Evolutionary conservation across 2,888 invertebrate species (phyloP), one percentile per base, ranked within the genome.

Genomic region (Aporophyla nigra): DNA sequence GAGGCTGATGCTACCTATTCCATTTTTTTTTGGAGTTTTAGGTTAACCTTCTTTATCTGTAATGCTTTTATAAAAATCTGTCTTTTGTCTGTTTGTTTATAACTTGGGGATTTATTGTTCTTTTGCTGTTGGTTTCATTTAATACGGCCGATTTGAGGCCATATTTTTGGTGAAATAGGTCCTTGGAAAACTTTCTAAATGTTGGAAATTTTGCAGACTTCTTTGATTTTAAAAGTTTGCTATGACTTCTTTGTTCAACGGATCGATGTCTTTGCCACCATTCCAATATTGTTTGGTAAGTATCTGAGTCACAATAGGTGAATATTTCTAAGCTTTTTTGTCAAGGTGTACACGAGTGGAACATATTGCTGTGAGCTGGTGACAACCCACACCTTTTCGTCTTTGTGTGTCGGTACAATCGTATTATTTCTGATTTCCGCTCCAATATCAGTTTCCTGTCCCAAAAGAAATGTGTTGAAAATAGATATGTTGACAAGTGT

Each of bases 51-150:
- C 53, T 75, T 69, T 76, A 80, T 84, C 76, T 71, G 61, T 59
- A 70, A 72, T 86, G 63, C 61, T 71, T 76, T 86, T 71, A 83
- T 74, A 76, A 83, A 86, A 84, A 74, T 86, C 80, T 74, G 80
- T 76, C 74, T 75, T 83, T 86, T 84, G 84, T 86, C 74, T 69
- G 68, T 80, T 86, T 86, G 80, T 75, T 80, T 80, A 71, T 68
- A 84, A 86, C 66, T 84, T 71, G 2, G 40, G 68, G 70, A 85
- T 84, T 85, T 84, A 84, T 78, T 72, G 74, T 74, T 74, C 71
- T 77, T 72, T 77, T 58, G 59, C 59, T 61, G 80, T 80, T 77
- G 65, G 71, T 73, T 75, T 61, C 69, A 21, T 86, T 85, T 80
- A 74, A 71, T 75, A 71, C 68, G 66, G 72, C 49, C 74, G 56